A percentile compares a stretch with the other conserved stretches of the same genome.
Conservation (phyloP, 2,888 invertebrate species). For the Allophyes oxyacanthae region DNA sequence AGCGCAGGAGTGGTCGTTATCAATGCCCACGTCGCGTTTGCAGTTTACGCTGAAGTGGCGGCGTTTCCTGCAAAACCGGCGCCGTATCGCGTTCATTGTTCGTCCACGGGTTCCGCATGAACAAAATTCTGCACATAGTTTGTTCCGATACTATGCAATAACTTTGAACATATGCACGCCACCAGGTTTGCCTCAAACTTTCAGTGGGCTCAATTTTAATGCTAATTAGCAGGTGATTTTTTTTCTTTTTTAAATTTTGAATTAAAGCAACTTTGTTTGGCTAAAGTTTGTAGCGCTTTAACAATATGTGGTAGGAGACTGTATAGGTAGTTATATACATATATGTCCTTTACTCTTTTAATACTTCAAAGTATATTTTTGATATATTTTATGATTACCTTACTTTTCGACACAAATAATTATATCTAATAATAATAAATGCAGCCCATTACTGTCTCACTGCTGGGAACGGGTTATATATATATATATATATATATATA, state of each 20-base stretch:
- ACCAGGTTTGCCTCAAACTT: conserved; percentile 37
- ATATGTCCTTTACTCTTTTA: no score
- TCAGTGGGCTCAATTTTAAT: conserved; percentile 28
- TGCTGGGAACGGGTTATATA: no score
- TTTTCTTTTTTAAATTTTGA: neutral
- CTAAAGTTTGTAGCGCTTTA: neutral
- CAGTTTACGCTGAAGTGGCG: conserved; percentile 62
- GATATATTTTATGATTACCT: no score
- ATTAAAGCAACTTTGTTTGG: conserved; percentile 1
- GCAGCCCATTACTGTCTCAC: no score
- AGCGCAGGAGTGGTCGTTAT: conserved; percentile 54
- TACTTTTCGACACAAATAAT: no score
- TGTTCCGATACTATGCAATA: conserved; percentile 48
- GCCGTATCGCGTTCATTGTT: conserved; percentile 70
- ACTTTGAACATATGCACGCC: conserved; percentile 37
- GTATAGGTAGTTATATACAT: neutral
- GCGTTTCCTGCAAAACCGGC: conserved; percentile 73
- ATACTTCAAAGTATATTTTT: no score
- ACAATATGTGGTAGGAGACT: neutral
- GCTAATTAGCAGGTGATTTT: conserved; percentile 31
- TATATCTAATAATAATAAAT: no score
- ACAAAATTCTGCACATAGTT: conserved; percentile 68
- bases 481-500: no score
- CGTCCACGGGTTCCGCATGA: conserved; percentile 64
- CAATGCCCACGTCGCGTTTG: conserved; percentile 55